Evolutionary conservation across 2,113 vertebrate genomes (phyloP), one percentile per base, ranked within the genome.

Genomic region (Xiphophorus hellerii): DNA sequence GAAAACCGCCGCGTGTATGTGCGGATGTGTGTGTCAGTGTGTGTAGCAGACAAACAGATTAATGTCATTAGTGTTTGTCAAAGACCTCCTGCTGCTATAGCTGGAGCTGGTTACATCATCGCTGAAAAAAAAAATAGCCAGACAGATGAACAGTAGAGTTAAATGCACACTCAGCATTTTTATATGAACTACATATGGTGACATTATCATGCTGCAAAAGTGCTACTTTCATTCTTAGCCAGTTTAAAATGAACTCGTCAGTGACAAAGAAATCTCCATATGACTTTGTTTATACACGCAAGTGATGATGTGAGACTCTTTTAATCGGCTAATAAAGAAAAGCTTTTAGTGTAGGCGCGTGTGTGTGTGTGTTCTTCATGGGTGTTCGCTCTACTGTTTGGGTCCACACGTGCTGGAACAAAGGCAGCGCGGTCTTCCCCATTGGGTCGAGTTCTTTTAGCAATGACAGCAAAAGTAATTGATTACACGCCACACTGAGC

Each of bases 391-490:
- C 71, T 10, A 35, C 22, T 75, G 75, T 80, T 89, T 76, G 74
- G 25, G 71, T 74, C 51, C 27, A 60, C 88, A 88, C 84, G 71
- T 85, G 89, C 69, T 76, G 63, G 62, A 89, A 91, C 89, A 92
- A 88, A 91, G 83, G 71, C 62, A 76, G 31, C 70, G 74, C 39
- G 25, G 77, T 63, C 78, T 66, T 69, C 84, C 80, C 74, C 79
- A 58, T 71, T 77, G 77, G 73, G 64, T 77, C 80, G 83, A 78
- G 71, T 76, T 75, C 67, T 22, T 35, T 67, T 42, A 0, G 51
- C 74, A 81, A 84, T 91, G 91, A 92, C 92, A 90, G 88, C n/a
- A 87, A 82, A 87, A 87, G 79, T 86, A 92, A 93, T 92, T 82
- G 92, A 93, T 94, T 91, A 93, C 89, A 92, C 74, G 87, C 82